phyloP scores from a whole-genome alignment of 2,113 vertebrate genomes.

The Campylomormyrus tamandua region DNA sequence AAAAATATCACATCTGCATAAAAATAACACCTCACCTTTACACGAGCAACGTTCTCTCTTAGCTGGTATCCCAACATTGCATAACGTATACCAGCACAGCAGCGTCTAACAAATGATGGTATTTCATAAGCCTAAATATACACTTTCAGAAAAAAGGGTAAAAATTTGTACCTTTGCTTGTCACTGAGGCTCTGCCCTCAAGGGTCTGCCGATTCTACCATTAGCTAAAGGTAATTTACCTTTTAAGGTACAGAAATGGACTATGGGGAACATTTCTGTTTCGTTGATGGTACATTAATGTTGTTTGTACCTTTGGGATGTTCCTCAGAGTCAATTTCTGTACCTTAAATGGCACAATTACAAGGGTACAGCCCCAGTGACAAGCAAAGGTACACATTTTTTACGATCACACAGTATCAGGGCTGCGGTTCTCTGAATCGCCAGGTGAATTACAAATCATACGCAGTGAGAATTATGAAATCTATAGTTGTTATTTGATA shows the following conservation, averaged over 20 bases:
- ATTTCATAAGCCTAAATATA: not conserved
- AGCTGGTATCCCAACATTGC: not conserved
- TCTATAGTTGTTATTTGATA: conserved; percentile 38
- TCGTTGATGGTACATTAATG: no score
- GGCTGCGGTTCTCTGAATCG: conserved; percentile 11
- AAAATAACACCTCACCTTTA: not conserved
- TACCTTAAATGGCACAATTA: not conserved
- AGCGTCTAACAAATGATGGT: not conserved
- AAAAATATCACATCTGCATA: conserved; percentile 34
- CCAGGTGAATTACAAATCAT: conserved; percentile 1
- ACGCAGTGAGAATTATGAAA: not conserved
- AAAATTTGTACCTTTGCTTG: no score
- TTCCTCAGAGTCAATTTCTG: not conserved
- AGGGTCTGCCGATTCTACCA: no score
- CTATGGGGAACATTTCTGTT: no score
- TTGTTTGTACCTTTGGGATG: not conserved
- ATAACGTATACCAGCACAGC: not conserved
- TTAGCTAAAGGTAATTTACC: no score
- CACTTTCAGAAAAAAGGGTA: not conserved
- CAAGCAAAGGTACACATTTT: no score
- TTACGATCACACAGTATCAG: conserved; percentile 29
- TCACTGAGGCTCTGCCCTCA: no score
- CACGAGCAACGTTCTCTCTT: not conserved
- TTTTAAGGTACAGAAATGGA: no score
- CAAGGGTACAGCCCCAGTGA: no score